Conservation (phyloP, 2,113 vertebrate species). For the Psilopogon haemacephalus region DNA sequence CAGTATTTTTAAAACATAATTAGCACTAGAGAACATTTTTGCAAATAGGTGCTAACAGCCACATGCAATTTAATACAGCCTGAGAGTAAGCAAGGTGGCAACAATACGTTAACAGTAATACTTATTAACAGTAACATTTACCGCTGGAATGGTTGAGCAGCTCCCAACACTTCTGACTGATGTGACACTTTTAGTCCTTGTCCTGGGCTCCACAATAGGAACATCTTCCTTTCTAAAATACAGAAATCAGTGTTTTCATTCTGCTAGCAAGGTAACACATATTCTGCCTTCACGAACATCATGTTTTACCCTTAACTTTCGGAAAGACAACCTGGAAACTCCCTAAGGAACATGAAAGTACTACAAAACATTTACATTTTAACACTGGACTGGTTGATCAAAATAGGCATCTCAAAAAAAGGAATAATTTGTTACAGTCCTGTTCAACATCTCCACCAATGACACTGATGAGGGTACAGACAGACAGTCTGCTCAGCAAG, state of each 20-base stretch:
- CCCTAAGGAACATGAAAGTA: neutral
- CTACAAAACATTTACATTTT: neutral
- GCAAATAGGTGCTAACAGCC: neutral
- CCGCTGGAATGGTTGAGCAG: slow-evolving; percentile 90
- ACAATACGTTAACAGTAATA: neutral
- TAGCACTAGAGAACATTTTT: neutral
- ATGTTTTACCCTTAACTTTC: neutral
- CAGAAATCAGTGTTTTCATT: neutral
- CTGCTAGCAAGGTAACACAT: neutral
- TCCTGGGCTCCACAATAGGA: slow-evolving; percentile 73
- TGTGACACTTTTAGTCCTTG: slow-evolving; percentile 82
- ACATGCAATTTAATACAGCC: neutral
- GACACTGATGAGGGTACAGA: too few relatives aligned
- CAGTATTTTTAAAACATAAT: neutral
- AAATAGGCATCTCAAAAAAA: neutral
- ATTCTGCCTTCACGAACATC: neutral
- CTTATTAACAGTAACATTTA: slow-evolving; percentile 62
- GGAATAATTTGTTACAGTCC: neutral
- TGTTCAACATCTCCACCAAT: too few relatives aligned
- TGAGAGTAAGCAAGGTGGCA: neutral
- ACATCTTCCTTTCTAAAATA: slow-evolving; percentile 79
- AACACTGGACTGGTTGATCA: neutral
- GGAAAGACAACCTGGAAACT: neutral
- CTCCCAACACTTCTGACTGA: slow-evolving; percentile 81
- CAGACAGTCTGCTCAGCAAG: too few relatives aligned